phyloP scores from a whole-genome alignment of 2,797 vertebrate genomes.

The Crypturellus tataupa region DNA sequence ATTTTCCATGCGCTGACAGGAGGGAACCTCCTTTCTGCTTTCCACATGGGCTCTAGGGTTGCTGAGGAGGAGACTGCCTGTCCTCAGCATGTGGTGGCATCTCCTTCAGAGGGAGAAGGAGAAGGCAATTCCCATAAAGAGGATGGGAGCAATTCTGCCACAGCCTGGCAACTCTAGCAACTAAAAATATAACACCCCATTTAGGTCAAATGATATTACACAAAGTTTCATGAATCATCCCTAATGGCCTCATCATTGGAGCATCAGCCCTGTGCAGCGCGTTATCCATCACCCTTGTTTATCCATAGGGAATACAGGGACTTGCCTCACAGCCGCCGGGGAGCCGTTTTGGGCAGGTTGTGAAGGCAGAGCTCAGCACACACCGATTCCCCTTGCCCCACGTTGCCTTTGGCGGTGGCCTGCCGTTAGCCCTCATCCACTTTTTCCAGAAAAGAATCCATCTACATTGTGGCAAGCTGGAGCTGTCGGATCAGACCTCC shows the following conservation, averaged over 20 bases:
- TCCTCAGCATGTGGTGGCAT: background rate
- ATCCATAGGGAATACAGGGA: background rate
- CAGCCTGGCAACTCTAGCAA: background rate
- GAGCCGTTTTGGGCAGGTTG: background rate
- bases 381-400: background rate
- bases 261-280: rapidly evolving
- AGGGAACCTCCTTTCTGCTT: background rate
- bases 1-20: background rate
- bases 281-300: rapidly evolving
- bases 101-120: background rate
- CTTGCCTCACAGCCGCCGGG: no score
- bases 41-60: rapidly evolving
- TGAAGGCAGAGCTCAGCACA: background rate
- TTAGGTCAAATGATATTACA: background rate
- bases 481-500: background rate
- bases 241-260: background rate
- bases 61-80: background rate
- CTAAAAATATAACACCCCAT: rapidly evolving
- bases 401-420: background rate
- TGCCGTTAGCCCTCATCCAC: background rate
- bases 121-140: background rate
- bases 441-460: background rate
- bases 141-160: background rate
- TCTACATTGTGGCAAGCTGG: background rate
- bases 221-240: background rate